Evolutionary conservation across 2,888 invertebrate species (phyloP).

Genomic region (Nasonovia ribisnigri): DNA sequence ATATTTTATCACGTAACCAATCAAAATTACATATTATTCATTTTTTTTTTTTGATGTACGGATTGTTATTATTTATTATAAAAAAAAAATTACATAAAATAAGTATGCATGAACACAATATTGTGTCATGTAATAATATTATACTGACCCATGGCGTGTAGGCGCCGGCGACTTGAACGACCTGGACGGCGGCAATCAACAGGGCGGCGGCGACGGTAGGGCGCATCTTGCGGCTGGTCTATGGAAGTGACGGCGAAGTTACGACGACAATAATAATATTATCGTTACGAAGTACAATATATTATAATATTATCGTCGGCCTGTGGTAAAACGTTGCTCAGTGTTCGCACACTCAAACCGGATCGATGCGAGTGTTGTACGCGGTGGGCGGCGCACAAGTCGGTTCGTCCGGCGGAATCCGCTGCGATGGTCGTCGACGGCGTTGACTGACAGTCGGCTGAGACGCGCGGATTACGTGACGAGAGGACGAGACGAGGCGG

Average conservation of each 20-base stretch:
- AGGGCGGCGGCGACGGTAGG: constrained; percentile 27
- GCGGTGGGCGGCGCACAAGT: not conserved
- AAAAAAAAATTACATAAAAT: not conserved
- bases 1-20: not conserved
- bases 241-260: not conserved
- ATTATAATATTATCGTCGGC: no score
- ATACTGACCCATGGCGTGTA: constrained; percentile 55
- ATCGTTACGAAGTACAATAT: no score
- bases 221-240: not conserved
- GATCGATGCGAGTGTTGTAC: not conserved
- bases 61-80: not conserved
- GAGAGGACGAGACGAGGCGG: constrained; percentile 61
- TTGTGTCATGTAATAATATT: not conserved
- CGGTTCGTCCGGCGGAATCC: not conserved
- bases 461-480: constrained; percentile 45
- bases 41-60: not conserved
- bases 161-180: constrained; percentile 43
- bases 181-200: not conserved
- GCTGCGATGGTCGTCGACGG: not conserved
- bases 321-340: no score
- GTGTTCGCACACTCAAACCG: not conserved
- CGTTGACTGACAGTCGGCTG: not conserved
- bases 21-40: not conserved
- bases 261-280: no score
- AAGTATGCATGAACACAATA: not conserved